Percentiles rank a stretch among this genome's conserved stretches.
These are phyloP conservation scores for Arenaria interpres DNA, from an alignment of 2,113 vertebrate species.

Conservation along the genomic window DNA sequence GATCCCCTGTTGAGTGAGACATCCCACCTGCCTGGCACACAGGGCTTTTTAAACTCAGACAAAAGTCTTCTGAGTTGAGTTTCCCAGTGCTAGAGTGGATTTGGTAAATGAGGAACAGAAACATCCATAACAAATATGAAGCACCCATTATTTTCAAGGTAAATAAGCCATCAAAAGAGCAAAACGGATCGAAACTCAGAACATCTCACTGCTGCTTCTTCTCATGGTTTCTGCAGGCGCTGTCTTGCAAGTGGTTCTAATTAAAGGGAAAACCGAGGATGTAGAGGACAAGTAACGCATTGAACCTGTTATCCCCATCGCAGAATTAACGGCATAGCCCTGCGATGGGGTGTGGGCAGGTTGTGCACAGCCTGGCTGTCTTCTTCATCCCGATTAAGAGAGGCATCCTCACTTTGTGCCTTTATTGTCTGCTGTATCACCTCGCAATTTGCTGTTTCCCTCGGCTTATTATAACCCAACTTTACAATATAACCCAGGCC, in stretches of 20 bases:
- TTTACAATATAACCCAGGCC: not conserved
- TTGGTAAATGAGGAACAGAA: not conserved
- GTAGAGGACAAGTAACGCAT: not conserved
- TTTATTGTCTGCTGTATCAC: not conserved
- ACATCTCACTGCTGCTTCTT: not conserved
- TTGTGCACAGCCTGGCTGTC: not conserved
- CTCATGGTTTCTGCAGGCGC: not conserved
- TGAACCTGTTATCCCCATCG: not conserved
- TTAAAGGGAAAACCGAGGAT: not conserved
- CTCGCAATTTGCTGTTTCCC: not conserved
- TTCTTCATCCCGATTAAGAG: slow-evolving; percentile 3
- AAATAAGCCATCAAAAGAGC: not conserved
- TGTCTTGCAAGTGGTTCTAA: not conserved
- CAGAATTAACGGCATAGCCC: not conserved
- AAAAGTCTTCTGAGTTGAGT: not conserved
- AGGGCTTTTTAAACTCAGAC: not conserved
- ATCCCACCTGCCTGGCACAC: not conserved
- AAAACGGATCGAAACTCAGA: not conserved
- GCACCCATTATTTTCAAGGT: not conserved
- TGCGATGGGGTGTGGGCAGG: not conserved
- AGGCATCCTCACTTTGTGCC: not conserved
- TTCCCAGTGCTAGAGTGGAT: not conserved
- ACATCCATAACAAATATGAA: not conserved
- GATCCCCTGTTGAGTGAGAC: not conserved
- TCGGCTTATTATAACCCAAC: slow-evolving; percentile 35